Base-by-base conservation (phyloP, 2,888 invertebrate species). In the Pharmacophagus antenor region DNA sequence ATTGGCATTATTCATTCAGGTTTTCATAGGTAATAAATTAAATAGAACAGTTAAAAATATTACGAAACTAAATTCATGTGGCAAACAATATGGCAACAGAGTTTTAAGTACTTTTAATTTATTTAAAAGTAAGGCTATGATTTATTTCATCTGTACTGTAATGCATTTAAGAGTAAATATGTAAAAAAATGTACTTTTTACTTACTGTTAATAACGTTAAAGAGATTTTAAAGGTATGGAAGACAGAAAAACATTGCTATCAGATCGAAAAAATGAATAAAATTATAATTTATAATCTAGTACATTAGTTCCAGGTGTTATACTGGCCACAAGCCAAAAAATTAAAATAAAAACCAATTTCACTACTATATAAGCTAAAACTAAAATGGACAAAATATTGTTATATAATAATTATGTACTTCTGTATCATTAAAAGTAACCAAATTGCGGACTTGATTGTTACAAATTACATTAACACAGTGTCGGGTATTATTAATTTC, bases 81-180 rank as follows among this genome's bases (percentile, higher is more conserved):
- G 89, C 88, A 88, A 88, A 88, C 79, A 82, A 88, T 89, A 90
- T 90, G 89, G 89, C 88, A 88, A 84, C 86, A 85, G 88, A 82
- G 82, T 79, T 80, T 88, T 89, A 89, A 89, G 88, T 88, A 88
- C 88, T 80, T 85, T 82, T 78, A 73, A 72, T 41, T 74, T 64
- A 74, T 77, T 80, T 73, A 81, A 81, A 79, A 79, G 80, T 81
- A 75, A 78, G 71, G 73, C 73, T 76, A 77, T 69, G 51, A 68
- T 67, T 68, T 65, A 72, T 73, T 74, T 66, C 72, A 71, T 58
- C 49, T 59, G 68, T 52, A 58, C 51, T 62, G 47, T 62, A 61
- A 61, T 61, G 64, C 63, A 58, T 66, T 61, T 58, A 66, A 50
- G 54, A 52, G 47, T 58, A 59, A 57, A 53, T 59, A 54, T 53